These are phyloP conservation scores for Cinara cedri DNA, from an alignment of 2,888 invertebrate genomes.

Conservation along the genomic window DNA sequence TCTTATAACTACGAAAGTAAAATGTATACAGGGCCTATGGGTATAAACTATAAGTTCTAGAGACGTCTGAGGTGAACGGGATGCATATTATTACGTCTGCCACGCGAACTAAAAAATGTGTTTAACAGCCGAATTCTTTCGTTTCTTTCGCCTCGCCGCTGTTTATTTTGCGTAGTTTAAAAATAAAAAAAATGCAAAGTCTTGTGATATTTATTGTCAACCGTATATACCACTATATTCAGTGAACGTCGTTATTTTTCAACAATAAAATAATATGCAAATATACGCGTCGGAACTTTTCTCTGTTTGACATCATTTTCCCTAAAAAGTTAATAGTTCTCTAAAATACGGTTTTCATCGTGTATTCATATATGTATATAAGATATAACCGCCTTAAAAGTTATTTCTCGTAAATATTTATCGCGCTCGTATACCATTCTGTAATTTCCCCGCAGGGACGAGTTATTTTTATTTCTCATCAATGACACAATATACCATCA, in stretches of 20 bases:
- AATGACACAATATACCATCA: too few species aligned
- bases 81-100: too few species aligned
- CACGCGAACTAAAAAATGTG: slow-evolving; percentile 16
- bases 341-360: background rate
- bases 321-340: background rate
- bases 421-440: too few species aligned
- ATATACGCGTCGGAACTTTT: background rate
- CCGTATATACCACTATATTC: background rate
- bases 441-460: too few species aligned
- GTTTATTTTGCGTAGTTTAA: background rate
- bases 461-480: too few species aligned
- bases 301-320: slow-evolving; percentile 4
- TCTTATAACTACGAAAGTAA: too few species aligned
- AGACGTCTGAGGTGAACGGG: too few species aligned
- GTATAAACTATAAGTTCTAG: too few species aligned
- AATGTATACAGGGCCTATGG: too few species aligned
- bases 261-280: slow-evolving; percentile 19
- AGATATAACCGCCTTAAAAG: too few species aligned
- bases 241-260: slow-evolving; percentile 9
- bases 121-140: slow-evolving; percentile 14
- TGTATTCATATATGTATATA: background rate
- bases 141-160: background rate
- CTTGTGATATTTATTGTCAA: slow-evolving; percentile 29
- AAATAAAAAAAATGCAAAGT: slow-evolving; percentile 24
- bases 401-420: too few species aligned